Evolutionary conservation across 2,888 invertebrate genomes (phyloP), one percentile per base, ranked within the genome.

Genomic region (Volucella zonaria): DNA sequence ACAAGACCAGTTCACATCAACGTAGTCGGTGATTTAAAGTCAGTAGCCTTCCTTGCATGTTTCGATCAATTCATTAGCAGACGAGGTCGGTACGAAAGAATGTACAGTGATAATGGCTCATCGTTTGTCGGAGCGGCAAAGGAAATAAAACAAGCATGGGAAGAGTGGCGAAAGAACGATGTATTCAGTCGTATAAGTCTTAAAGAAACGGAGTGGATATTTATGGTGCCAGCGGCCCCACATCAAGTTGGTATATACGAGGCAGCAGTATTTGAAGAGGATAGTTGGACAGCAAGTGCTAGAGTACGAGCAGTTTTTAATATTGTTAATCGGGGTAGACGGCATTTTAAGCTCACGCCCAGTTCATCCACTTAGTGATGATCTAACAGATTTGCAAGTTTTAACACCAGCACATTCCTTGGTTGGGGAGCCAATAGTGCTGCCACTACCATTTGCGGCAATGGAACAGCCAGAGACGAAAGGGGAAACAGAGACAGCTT

Each of bases 191-290:
- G 42, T 23, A 1, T 78, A 31, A 62, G 10, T 23, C 51, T 52
- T 11, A 62, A 45, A 15, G 74, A 70, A 12, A 79, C 68, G 9
- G 59, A 62, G 52, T 75, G 74, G 68, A 49, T 49, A 31, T 64
- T 64, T 11, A 64, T 64, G 66, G 18, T 31, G 8, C 15, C 66
- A 12, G 74, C 73, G 3, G 80, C 79, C 1, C 79, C 83, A 47
- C 83, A 86, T 64, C 80, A 86, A 58, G 80, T 77, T n/a, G 86
- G 77, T 0, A 81, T 81, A 49, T 81, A 82, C 51, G 81, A 86
- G 14, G 81, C 86, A 6, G 86, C 80, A 3, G 77, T 77, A 1
- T 31, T 31, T 31, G 31, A 31, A 31, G 6, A 31, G 31, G 31
- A 31, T 31, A 31, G 31, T 31, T 31, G 31, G 31, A 31, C 31